Percentiles rank a stretch among this genome's conserved stretches.
Evolutionary conservation across 30 jellyfish, hydroid and myxozoan species (phyloP).

Genomic region (Clytia hemisphaerica): DNA sequence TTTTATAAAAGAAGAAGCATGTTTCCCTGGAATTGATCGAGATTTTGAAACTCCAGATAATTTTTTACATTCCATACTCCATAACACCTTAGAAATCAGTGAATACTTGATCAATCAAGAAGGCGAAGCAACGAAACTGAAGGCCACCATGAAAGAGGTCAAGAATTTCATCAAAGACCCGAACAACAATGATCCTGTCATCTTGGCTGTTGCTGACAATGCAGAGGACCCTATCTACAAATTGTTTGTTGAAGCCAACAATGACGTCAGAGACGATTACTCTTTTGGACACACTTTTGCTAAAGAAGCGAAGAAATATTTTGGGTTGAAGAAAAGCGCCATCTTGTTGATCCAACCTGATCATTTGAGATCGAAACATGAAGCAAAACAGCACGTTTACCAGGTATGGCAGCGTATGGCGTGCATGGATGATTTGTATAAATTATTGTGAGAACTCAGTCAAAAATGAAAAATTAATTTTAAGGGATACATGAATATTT

Average conservation of each 20-base stretch:
- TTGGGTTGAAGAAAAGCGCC: constrained; percentile 66
- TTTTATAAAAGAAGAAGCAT: too few relatives aligned
- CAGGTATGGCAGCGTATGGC: too few relatives aligned
- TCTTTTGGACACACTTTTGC: constrained; percentile 94
- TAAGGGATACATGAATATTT: too few relatives aligned
- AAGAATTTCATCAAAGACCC: constrained; percentile 58
- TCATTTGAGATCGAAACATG: constrained; percentile 68
- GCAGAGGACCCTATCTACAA: constrained; percentile 69
- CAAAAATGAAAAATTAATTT: too few relatives aligned
- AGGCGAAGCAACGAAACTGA: constrained; percentile 77
- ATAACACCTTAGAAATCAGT: constrained; percentile 76
- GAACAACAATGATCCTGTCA: constrained; percentile 63
- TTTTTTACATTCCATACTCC: too few relatives aligned
- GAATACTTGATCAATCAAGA: constrained; percentile 79
- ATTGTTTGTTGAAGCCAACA: constrained; percentile 67
- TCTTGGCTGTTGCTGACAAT: constrained; percentile 78
- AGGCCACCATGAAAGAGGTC: constrained; percentile 57
- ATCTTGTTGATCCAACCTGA: constrained; percentile 71
- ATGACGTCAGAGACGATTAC: constrained; percentile 83
- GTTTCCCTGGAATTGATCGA: too few relatives aligned
- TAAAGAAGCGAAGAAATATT: constrained; percentile 36
- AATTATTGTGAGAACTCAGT: too few relatives aligned
- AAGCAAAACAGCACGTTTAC: constrained; percentile 47
- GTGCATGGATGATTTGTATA: too few relatives aligned
- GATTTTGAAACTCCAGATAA: too few relatives aligned